Percentiles rank a stretch among this genome's conserved stretches.
These are phyloP conservation scores for Dryas iulia DNA, from an alignment of 1,140 invertebrate species.

Conservation along the genomic window DNA sequence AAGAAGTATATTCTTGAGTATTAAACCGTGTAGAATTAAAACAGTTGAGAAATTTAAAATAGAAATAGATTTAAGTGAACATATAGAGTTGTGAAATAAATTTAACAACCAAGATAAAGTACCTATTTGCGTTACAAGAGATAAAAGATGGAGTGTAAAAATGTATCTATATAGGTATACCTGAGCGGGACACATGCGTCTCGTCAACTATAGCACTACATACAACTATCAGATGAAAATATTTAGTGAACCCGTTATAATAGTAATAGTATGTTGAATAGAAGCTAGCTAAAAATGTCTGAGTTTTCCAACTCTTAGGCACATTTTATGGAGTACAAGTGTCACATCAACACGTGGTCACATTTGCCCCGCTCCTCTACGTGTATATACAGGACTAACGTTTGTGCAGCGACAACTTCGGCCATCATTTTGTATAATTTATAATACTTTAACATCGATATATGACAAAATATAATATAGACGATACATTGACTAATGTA, in stretches of 20 bases:
- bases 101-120: slow-evolving; percentile 19
- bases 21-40: slow-evolving; percentile 38
- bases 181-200: slow-evolving; percentile 57
- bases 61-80: background rate
- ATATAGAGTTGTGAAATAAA: background rate
- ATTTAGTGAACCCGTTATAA: slow-evolving; percentile 36
- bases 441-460: slow-evolving; percentile 26
- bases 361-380: slow-evolving; percentile 57
- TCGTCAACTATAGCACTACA: slow-evolving; percentile 36
- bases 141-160: slow-evolving; percentile 42
- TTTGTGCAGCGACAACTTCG: slow-evolving; percentile 35
- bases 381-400: slow-evolving; percentile 52
- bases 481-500: slow-evolving; percentile 29
- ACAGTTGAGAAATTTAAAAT: background rate
- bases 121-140: slow-evolving; percentile 17
- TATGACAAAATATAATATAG: slow-evolving; percentile 39
- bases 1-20: slow-evolving; percentile 6
- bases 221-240: slow-evolving; percentile 38
- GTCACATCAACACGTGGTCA: slow-evolving; percentile 36
- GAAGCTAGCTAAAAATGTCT: slow-evolving; percentile 58
- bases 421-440: slow-evolving; percentile 28
- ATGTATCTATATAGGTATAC: slow-evolving; percentile 27
- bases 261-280: slow-evolving; percentile 36
- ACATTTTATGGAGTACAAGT: slow-evolving; percentile 59
- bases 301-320: slow-evolving; percentile 59